Percentiles rank a stretch among this genome's conserved stretches.
Evolutionary conservation across 2,797 vertebrate species (phyloP).

Genomic region (Pseudochromis fuscus): DNA sequence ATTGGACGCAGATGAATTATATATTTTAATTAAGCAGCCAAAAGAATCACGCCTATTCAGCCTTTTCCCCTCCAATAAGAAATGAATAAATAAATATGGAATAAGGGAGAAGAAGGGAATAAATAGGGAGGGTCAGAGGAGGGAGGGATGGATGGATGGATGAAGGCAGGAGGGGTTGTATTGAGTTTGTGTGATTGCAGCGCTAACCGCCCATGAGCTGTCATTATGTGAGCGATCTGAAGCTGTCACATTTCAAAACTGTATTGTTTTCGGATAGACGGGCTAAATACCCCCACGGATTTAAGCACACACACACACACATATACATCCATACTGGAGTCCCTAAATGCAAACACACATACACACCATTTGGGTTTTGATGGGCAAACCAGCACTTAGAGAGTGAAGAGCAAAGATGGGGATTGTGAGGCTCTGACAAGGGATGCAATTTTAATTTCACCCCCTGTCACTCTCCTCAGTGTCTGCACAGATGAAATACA

Average conservation of each 20-base stretch:
- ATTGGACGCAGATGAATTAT: slow-evolving; percentile 84
- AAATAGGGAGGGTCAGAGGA: slow-evolving; percentile 59
- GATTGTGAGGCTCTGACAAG: slow-evolving; percentile 81
- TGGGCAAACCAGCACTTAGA: slow-evolving; percentile 76
- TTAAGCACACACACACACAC: slow-evolving; percentile 14
- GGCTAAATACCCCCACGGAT: slow-evolving; percentile 73
- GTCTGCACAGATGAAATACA: slow-evolving; percentile 78
- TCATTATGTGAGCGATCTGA: slow-evolving; percentile 80
- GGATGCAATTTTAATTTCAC: slow-evolving; percentile 87
- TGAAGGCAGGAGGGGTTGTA: slow-evolving; percentile 57
- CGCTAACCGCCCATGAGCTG: slow-evolving; percentile 69
- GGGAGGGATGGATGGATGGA: slow-evolving; percentile 46
- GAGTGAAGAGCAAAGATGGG: slow-evolving; percentile 70
- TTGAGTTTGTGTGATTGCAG: slow-evolving; percentile 72
- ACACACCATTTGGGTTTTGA: slow-evolving; percentile 62
- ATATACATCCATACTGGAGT: slow-evolving; percentile 15
- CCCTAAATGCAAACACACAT: slow-evolving; percentile 25
- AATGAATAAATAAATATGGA: slow-evolving; percentile 84
- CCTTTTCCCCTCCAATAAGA: slow-evolving; percentile 77
- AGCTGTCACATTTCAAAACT: slow-evolving; percentile 83
- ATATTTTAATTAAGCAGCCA: slow-evolving; percentile 87
- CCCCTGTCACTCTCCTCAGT: slow-evolving; percentile 82
- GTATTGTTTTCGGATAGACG: slow-evolving; percentile 80
- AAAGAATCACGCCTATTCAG: slow-evolving; percentile 81
- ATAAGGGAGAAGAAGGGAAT: slow-evolving; percentile 51